These are phyloP conservation scores for Drosophila burlai DNA, from an alignment of 1,140 invertebrate species.

Conservation along the genomic window DNA sequence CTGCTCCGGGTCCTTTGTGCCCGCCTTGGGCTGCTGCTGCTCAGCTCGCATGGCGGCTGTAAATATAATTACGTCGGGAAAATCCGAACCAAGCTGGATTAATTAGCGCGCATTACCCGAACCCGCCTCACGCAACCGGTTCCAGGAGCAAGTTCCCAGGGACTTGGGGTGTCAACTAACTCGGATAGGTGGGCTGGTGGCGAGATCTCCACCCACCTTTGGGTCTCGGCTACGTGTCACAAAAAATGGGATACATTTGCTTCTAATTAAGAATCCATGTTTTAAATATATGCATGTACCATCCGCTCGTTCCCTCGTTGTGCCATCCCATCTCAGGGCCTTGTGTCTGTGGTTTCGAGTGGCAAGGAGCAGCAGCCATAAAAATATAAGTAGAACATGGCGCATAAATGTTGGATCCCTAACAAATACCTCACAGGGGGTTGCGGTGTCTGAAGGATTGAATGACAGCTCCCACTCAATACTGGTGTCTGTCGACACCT, in stretches of 20 bases:
- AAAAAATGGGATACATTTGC: slow-evolving; percentile 75
- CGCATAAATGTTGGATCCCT: slow-evolving; percentile 71
- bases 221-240: slow-evolving; percentile 49
- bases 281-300: slow-evolving; percentile 68
- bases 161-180: slow-evolving; percentile 67
- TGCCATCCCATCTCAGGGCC: slow-evolving; percentile 33
- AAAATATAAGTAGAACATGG: slow-evolving; percentile 84
- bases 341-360: slow-evolving; percentile 64
- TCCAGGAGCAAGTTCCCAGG: slow-evolving; percentile 43
- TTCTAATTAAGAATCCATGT: slow-evolving; percentile 85
- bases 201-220: slow-evolving; percentile 53
- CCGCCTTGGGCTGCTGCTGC: slow-evolving; percentile 29
- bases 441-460: slow-evolving; percentile 36
- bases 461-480: slow-evolving; percentile 47
- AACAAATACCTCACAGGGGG: slow-evolving; percentile 35
- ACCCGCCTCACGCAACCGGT: slow-evolving; percentile 50
- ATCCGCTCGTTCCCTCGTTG: slow-evolving; percentile 29
- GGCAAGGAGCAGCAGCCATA: slow-evolving; percentile 74
- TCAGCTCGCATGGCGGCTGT: slow-evolving; percentile 74
- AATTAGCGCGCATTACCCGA: slow-evolving; percentile 84
- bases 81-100: slow-evolving; percentile 85
- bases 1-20: slow-evolving; percentile 13
- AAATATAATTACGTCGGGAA: slow-evolving; percentile 84
- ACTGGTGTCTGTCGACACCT: slow-evolving; percentile 7
- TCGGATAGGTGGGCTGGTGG: slow-evolving; percentile 32